Percentiles rank a stretch among this genome's conserved stretches.
These are phyloP conservation scores for Lamproptera curius DNA, from an alignment of 2,888 invertebrate species.

Conservation along the genomic window DNA sequence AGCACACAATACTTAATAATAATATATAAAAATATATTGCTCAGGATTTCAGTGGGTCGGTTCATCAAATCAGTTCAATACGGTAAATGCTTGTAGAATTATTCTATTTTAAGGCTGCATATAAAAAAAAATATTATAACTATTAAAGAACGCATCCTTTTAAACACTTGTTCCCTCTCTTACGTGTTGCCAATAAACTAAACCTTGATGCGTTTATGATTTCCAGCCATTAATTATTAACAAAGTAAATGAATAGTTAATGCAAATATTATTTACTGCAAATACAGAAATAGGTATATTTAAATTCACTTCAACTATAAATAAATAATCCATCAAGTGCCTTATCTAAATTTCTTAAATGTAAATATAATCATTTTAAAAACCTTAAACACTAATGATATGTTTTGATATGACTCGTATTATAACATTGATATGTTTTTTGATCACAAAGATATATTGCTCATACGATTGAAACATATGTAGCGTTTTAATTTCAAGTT, in stretches of 20 bases:
- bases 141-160: constrained; percentile 22
- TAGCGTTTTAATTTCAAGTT: constrained; percentile 15
- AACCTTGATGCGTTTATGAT: constrained; percentile 6
- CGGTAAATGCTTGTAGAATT: constrained; percentile 44
- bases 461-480: constrained; percentile 30
- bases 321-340: constrained; percentile 39
- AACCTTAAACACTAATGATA: constrained; percentile 66
- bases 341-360: constrained; percentile 56
- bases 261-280: constrained; percentile 31
- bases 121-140: constrained; percentile 32
- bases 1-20: constrained; percentile 66
- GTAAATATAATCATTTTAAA: constrained; percentile 72
- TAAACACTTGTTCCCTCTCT: constrained; percentile 42
- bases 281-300: constrained; percentile 38
- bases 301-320: constrained; percentile 33
- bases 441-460: constrained; percentile 48
- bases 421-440: constrained; percentile 55
- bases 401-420: constrained; percentile 45
- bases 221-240: constrained; percentile 14
- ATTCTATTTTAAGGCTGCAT: constrained; percentile 37
- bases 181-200: constrained; percentile 33
- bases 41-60: constrained; percentile 72
- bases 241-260: constrained; percentile 23
- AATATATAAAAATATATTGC: constrained; percentile 76
- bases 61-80: constrained; percentile 66